Evolutionary conservation across 2,797 vertebrate genomes (phyloP).

Genomic region (Adelosebastes latens): DNA sequence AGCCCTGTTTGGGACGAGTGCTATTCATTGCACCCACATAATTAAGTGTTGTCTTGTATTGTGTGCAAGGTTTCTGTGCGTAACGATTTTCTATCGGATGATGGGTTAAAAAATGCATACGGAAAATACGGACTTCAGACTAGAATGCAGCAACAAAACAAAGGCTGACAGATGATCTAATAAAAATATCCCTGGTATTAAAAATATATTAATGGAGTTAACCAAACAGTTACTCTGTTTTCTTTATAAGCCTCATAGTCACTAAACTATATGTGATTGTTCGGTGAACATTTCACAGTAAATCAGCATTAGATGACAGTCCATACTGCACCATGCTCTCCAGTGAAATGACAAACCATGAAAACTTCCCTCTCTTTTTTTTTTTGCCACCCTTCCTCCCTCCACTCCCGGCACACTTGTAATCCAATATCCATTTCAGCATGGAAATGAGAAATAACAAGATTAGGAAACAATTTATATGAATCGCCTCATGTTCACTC

Average conservation of each 20-base stretch:
- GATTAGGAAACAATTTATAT: conserved; percentile 85
- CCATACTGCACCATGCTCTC: neutral
- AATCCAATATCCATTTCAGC: conserved; percentile 76
- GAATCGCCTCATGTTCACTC: conserved; percentile 79
- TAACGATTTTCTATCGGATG: too few species aligned
- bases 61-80: too few species aligned
- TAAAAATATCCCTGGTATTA: neutral
- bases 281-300: neutral
- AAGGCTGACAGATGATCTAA: neutral
- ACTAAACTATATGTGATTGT: neutral
- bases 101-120: too few species aligned
- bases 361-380: conserved; percentile 27
- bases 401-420: conserved; percentile 53
- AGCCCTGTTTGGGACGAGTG: too few species aligned
- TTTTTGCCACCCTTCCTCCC: neutral
- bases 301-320: conserved; percentile 29
- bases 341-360: conserved; percentile 45
- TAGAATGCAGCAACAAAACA: neutral
- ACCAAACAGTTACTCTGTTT: neutral
- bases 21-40: too few species aligned
- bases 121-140: too few species aligned
- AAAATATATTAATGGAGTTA: neutral
- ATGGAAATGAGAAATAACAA: conserved; percentile 82
- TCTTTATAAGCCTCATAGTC: neutral
- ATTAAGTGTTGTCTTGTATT: too few species aligned